Evolutionary conservation across 2,113 vertebrate species (phyloP), one percentile per base, ranked within the genome.

Genomic region (Eulemur rufifrons): DNA sequence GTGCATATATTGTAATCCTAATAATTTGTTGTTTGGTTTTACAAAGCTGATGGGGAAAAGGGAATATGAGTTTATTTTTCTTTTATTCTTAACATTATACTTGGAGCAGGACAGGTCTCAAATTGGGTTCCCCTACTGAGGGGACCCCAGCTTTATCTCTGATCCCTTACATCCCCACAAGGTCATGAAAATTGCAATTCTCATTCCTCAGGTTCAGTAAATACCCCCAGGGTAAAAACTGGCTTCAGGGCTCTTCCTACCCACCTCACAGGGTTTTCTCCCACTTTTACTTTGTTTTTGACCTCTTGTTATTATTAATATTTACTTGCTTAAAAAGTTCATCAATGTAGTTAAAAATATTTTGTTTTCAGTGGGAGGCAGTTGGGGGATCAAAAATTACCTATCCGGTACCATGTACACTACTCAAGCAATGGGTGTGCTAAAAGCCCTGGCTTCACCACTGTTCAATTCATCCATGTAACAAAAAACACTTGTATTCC

Each of bases 81-180:
- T 11, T 94, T 66, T 68, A 52, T 91, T 54, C 6, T 47, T 39
- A 34, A 71, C n/a, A 23, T 32, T 82, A 20, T 91, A 11, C 3
- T 15, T 84, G 74, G 34, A n/a, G 9, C 11, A 21, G 23, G 12
- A 5, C 34, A 21, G 14, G 15, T 56, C 15, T 50, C 0, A 0
- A 10, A 5, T 18, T 39, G 34, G 45, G 25, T 32, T 37, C 9
- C 0, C 10, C 5, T 39, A 1, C 11, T 14, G 13, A 37, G 14
- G 13, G 3, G 4, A 13, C 23, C 69, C 27, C 2, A 1, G 1
- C 39, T 56, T 71, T 15, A 25, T 50, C 9, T 45, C n/a, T 45
- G 11, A 66, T 6, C 11, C 54, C 12, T 17, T 8, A 0, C 1
- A 0, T 29, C 27, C 20, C n/a, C 3, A 11, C 21, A 42, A 14